phyloP scores from a whole-genome alignment of 1,140 invertebrate species.

The Pararge aegeria region DNA sequence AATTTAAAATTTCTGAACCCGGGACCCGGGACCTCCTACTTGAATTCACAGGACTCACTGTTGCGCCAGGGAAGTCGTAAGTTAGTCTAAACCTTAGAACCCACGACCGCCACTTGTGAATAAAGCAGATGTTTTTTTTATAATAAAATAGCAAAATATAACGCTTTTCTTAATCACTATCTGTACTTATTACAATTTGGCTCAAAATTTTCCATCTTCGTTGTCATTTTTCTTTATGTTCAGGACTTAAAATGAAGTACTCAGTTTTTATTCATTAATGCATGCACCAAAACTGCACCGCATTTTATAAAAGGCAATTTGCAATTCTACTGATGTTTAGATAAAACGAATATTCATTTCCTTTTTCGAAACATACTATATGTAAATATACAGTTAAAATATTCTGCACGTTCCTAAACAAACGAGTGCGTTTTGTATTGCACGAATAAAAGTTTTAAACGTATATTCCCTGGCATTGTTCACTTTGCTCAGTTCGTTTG shows the following conservation, averaged over 20 bases:
- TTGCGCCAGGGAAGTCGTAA: too few species aligned
- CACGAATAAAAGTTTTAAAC: not conserved
- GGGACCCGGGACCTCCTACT: too few species aligned
- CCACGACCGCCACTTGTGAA: too few species aligned
- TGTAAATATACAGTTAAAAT: not conserved
- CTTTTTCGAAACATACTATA: not conserved
- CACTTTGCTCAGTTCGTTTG: not conserved
- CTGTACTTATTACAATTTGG: too few species aligned
- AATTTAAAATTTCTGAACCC: too few species aligned
- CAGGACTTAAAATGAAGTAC: not conserved
- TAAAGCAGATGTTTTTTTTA: too few species aligned
- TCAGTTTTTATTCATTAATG: not conserved
- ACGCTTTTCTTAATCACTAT: too few species aligned
- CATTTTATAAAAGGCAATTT: constrained; percentile 9
- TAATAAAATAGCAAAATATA: too few species aligned
- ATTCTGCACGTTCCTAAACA: constrained; percentile 4
- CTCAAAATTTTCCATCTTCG: too few species aligned
- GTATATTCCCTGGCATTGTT: not conserved
- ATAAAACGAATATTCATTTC: not conserved
- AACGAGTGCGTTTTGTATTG: not conserved
- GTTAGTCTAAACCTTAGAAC: too few species aligned
- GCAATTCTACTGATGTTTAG: not conserved
- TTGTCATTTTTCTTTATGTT: not conserved
- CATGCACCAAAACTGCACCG: not conserved
- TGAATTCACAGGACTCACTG: too few species aligned